Base-by-base conservation (phyloP, 2,888 invertebrate genomes). In the Cerceris ruficornis region DNA sequence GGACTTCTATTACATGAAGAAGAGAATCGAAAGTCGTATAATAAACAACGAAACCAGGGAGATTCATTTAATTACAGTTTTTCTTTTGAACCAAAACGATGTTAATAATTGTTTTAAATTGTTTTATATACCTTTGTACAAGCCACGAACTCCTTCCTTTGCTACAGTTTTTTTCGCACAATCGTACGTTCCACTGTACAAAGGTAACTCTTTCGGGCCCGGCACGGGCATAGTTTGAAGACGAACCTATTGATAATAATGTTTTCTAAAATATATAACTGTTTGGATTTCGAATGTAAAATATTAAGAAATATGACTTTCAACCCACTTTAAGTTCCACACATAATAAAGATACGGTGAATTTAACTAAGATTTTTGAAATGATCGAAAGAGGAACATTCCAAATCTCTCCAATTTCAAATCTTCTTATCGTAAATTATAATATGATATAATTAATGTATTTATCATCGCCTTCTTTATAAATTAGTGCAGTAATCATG, bases 201-300 rank as follows among this genome's bases (percentile, higher is more conserved):
- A 88, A 9, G 98, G 96, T 49, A 92, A 85, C 91, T 97, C 94
- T 6, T 98, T 98, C 2, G 96, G 94, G 77, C 94, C 93, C 6
- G 97, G 96, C 64, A 95, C 91, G 0, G 98, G 96, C 97, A 98
- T 98, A 42, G 99, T 99, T 94, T 99, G 99, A 72, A 99, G 94
- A 85, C 99, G 95, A 7, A 99, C 98, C 97, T 97, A 86, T 65
- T 83, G 66, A 75, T 68, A n/a, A 14, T 42, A 58, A 66, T 42
- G 7, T n/a, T 42, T 59, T 8, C 59, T 1, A 43, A 59, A 57
- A 11, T 13, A 6, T 7, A n/a, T 39, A 42, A 46, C 46, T 43
- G 46, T 61, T 8, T 15, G 43, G 42, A 43, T 14, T 46, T 60
- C n/a, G n/a, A n/a, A n/a, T n/a, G n/a, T n/a, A n/a, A n/a, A n/a